Base-by-base conservation (phyloP, 2,797 vertebrate species). In the Rhynchotus rufescens region DNA sequence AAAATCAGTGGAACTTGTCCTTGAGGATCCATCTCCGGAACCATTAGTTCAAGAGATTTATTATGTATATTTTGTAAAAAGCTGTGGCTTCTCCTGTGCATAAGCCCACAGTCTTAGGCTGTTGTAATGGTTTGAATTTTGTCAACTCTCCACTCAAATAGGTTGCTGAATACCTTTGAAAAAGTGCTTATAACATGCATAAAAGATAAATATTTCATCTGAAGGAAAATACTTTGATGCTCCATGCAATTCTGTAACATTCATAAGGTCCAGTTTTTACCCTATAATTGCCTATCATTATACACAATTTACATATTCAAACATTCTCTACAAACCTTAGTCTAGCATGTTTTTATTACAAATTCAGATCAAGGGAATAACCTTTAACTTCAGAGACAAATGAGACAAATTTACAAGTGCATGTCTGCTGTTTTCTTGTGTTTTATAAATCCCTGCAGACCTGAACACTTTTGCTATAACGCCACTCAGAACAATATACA, bases 301-400 rank as follows among this genome's bases (percentile, higher is more conserved):
- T 96, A 96, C 93, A 96, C 96, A 96, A 98, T 98, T 98, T 98
- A 98, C 98, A 98, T 98, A 98, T 98, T 98, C 97, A 98, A 97
- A 98, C 97, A 97, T 97, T 96, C 97, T 94, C 93, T 93, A 91
- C 97, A 96, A 97, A 98, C 97, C 97, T 97, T 97, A 97, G 96
- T 96, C 97, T 96, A 97, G 97, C 96, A 93, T 97, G 97, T 98
- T 98, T 98, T 98, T 98, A 98, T 98, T 98, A 98, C 98, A 96
- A 96, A 98, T 98, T 98, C 98, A 98, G 98, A 98, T 98, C 98
- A 98, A 98, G 98, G 98, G 98, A 98, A 98, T 97, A 96, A 98
- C 98, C 98, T 98, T 98, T 98, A 98, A 98, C 98, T 98, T 98
- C 97, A 98, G 98, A 98, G 98, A 98, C 98, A 98, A 98, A 97